Base-by-base conservation (phyloP, 2,888 invertebrate species). In the Zaprionus obscuricornis region DNA sequence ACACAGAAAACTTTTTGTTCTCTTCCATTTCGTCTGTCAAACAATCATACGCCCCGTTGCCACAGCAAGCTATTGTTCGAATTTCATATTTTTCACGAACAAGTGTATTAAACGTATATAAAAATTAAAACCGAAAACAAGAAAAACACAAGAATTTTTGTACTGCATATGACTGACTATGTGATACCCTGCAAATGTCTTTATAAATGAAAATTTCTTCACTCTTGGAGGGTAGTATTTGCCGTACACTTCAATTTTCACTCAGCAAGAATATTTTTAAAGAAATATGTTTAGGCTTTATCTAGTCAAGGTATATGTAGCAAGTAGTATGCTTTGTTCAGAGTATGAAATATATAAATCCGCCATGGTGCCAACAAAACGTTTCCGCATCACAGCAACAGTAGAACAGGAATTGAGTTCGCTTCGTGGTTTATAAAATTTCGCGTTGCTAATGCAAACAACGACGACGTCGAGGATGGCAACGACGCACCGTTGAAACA, bases 301-400 rank as follows among this genome's bases (percentile, higher is more conserved):
- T n/a, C n/a, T n/a, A n/a, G n/a, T n/a, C n/a, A n/a, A n/a, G n/a
- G n/a, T n/a, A n/a, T n/a, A n/a, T n/a, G n/a, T n/a, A n/a, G n/a
- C n/a, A n/a, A n/a, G n/a, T n/a, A n/a, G n/a, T n/a, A n/a, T n/a
- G n/a, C n/a, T n/a, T n/a, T n/a, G n/a, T n/a, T n/a, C n/a, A n/a
- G n/a, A n/a, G n/a, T n/a, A 10, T 14, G 10, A 6, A 10, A 2
- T 27, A 47, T 22, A 70, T 33, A 72, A 55, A 66, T 34, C 16
- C 37, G 45, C 33, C 51, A 50, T 51, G 64, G 57, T 65, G 72
- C 51, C 58, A 73, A 74, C 72, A 83, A 85, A 85, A 71, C 71
- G 77, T 71, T 83, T 73, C 66, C 66, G 67, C 64, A 17, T 27
- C 54, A 55, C 39, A 42, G 56, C 66, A 34, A 27, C 55, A 50